Percentiles rank a stretch among this genome's conserved stretches.
Evolutionary conservation across 1,140 invertebrate genomes (phyloP).

Genomic region (Tribolium madens): DNA sequence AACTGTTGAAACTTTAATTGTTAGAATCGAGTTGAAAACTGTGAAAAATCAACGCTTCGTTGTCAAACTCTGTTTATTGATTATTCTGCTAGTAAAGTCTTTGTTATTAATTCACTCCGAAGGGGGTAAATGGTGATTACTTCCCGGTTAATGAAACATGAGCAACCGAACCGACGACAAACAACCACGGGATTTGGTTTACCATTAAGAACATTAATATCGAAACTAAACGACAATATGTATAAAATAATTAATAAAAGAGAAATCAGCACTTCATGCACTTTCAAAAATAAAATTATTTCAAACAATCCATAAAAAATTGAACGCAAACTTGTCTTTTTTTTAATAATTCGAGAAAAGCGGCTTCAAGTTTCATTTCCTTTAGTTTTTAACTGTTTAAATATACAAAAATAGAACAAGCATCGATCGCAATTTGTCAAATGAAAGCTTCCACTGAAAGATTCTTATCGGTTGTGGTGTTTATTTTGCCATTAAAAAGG

Average conservation of each 20-base stretch:
- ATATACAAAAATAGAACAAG: no score
- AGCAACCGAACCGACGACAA: background rate
- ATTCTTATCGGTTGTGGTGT: background rate
- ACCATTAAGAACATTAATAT: conserved; percentile 2
- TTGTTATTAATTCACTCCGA: conserved; percentile 6
- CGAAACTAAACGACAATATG: no score
- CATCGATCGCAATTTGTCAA: background rate
- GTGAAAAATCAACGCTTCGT: background rate
- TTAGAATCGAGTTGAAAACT: background rate
- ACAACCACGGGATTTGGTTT: background rate
- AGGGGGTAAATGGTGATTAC: background rate
- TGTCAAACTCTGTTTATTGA: conserved; percentile 7
- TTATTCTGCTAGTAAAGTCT: background rate
- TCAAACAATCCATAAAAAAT: no score
- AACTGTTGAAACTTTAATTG: conserved; percentile 38
- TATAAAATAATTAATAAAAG: no score
- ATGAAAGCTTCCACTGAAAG: no score
- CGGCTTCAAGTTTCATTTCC: background rate
- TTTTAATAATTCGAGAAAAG: no score
- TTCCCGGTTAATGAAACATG: conserved; percentile 11
- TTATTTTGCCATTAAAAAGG: background rate
- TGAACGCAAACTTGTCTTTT: no score
- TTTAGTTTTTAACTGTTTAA: no score
- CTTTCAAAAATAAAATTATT: no score
- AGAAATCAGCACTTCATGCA: no score